These are phyloP conservation scores for Epinephelus malabaricus DNA, from an alignment of 2,797 vertebrate genomes.

Conservation along the genomic window DNA sequence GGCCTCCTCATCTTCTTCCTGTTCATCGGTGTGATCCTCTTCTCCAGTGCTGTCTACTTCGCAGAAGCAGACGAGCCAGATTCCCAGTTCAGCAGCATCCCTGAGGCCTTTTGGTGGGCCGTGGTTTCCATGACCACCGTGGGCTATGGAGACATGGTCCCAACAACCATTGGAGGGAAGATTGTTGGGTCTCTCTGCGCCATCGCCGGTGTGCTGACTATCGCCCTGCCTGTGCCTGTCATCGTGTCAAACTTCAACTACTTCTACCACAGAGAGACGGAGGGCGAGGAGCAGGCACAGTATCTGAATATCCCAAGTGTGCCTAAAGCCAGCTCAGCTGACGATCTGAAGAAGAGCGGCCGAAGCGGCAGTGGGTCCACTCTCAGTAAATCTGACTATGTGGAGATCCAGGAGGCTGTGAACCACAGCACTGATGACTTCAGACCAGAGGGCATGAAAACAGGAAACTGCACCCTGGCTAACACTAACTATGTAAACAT, in stretches of 20 bases:
- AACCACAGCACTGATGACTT: slow-evolving; percentile 97
- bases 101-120: slow-evolving; percentile 99
- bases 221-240: slow-evolving; percentile 96
- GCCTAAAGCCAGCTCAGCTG: slow-evolving; percentile 91
- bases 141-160: slow-evolving; percentile 98
- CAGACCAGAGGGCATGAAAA: slow-evolving; percentile 95
- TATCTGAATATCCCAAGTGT: slow-evolving; percentile 96
- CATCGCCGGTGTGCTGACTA: slow-evolving; percentile 97
- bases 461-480: slow-evolving; percentile 96
- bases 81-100: slow-evolving; percentile 97
- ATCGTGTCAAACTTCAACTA: slow-evolving; percentile 99
- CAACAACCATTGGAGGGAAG: slow-evolving; percentile 98
- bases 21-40: slow-evolving; percentile 99
- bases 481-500: slow-evolving; percentile 99
- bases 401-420: slow-evolving; percentile 97
- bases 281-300: slow-evolving; percentile 98
- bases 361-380: slow-evolving; percentile 95
- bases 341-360: slow-evolving; percentile 93
- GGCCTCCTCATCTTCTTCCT: slow-evolving; percentile 98
- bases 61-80: slow-evolving; percentile 96
- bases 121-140: slow-evolving; percentile 99
- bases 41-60: slow-evolving; percentile 98
- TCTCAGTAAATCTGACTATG: slow-evolving; percentile 97
- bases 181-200: slow-evolving; percentile 98
- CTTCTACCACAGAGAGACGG: slow-evolving; percentile 98